Percentiles rank a stretch among this genome's conserved stretches.
Conservation (phyloP, 53 echinoderm and acorn worm genomes). For the Luidia sarsii region DNA sequence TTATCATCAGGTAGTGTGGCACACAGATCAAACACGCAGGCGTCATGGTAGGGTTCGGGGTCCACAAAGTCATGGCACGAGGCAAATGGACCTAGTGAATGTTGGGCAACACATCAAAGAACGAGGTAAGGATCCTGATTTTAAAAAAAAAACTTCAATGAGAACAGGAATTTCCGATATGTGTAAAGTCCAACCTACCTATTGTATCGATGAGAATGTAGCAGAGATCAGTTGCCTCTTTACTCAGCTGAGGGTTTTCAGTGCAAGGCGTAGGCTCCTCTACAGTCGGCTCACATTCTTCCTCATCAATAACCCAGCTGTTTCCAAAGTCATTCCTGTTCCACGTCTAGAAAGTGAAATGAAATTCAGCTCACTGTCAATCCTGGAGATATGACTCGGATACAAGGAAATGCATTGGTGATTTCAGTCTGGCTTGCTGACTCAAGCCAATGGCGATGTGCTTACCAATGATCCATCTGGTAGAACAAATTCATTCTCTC, state of each 20-base stretch:
- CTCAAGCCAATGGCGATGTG: not conserved
- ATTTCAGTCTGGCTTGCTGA: no score
- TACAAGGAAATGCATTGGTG: no score
- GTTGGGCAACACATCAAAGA: no score
- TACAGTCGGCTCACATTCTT: conserved; percentile 44
- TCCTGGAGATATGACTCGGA: not conserved
- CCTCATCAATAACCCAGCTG: conserved; percentile 54
- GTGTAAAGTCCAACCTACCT: no score
- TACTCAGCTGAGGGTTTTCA: conserved; percentile 18
- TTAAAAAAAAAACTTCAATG: no score
- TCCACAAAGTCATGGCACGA: conserved; percentile 67
- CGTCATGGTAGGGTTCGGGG: conserved; percentile 61
- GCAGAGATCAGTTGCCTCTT: conserved; percentile 52
- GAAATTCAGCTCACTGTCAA: not conserved
- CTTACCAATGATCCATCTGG: conserved; percentile 72
- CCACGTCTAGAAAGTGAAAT: conserved; percentile 26
- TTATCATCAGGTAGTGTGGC: conserved; percentile 68
- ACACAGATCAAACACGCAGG: conserved; percentile 80
- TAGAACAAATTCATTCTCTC: conserved; percentile 57
- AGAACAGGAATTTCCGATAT: no score
- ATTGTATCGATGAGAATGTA: conserved; percentile 31
- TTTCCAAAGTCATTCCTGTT: conserved; percentile 59
- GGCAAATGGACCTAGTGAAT: conserved; percentile 65
- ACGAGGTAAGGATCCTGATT: no score
- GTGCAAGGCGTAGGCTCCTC: conserved; percentile 51